A percentile compares a stretch with the other conserved stretches of the same genome.
phyloP scores from a whole-genome alignment of 2,888 invertebrate species.

The Mesochorus sp. region DNA sequence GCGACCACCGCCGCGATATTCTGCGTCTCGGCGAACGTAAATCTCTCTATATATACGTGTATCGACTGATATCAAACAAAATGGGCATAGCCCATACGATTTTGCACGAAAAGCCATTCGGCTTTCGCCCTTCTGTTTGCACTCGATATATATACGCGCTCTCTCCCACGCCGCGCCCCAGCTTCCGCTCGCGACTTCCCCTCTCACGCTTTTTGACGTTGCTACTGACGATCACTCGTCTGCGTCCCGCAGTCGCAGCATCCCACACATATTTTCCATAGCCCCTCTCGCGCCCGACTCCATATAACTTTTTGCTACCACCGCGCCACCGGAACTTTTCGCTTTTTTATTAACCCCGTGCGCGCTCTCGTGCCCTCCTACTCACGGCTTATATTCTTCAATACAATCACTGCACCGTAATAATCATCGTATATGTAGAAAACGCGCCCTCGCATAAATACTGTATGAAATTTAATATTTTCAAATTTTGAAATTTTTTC shows the following conservation, averaged over 20 bases:
- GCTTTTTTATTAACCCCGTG: conserved; percentile 10
- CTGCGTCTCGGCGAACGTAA: conserved; percentile 23
- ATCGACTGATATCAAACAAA: not conserved
- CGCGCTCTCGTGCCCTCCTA: not conserved
- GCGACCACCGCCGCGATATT: conserved; percentile 55
- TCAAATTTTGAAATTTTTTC: too few species aligned
- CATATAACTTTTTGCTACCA: conserved; percentile 51
- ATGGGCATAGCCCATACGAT: conserved; percentile 65
- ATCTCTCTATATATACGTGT: not conserved
- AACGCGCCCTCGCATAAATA: too few species aligned
- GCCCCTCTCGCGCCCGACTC: conserved; percentile 61
- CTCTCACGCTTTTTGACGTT: conserved; percentile 63
- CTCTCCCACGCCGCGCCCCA: conserved; percentile 65
- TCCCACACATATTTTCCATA: conserved; percentile 32
- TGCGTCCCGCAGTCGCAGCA: conserved; percentile 22
- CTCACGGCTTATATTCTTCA: not conserved
- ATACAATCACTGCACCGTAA: too few species aligned
- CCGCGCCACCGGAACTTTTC: conserved; percentile 30
- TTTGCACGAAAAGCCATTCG: not conserved
- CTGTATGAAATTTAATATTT: too few species aligned
- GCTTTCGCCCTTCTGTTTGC: not conserved
- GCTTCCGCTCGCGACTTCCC: conserved; percentile 66
- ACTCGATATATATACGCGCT: not conserved
- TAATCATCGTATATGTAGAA: too few species aligned
- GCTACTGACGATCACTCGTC: conserved; percentile 41